Conservation (phyloP, 37 sponge, comb jelly and placozoan genomes). For the Oopsacas minuta region DNA sequence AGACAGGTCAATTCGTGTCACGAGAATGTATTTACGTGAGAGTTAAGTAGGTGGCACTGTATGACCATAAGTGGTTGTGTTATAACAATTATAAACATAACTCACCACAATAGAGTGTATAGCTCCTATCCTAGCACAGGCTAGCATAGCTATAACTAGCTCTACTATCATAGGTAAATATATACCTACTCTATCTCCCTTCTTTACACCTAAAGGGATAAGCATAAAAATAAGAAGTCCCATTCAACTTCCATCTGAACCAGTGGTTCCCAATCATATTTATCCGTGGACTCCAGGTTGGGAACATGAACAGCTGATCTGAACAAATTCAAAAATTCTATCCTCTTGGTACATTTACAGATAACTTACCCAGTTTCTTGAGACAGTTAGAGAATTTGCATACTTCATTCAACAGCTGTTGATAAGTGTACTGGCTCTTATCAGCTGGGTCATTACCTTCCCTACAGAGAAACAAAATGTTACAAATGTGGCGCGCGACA, state of each 20-base stretch:
- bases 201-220: constrained; percentile 46
- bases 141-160: constrained; percentile 67
- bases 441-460: constrained; percentile 35
- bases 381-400: constrained; percentile 24
- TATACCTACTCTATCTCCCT: constrained; percentile 82
- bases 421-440: neutral
- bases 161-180: constrained; percentile 80
- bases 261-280: too few species aligned
- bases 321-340: too few species aligned
- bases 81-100: neutral
- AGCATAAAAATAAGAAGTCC: too few species aligned
- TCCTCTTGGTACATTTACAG: too few species aligned
- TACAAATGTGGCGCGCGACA: constrained; percentile 33
- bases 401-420: constrained; percentile 17
- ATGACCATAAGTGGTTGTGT: too few species aligned
- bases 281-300: too few species aligned
- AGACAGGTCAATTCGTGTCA: too few species aligned
- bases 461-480: constrained; percentile 16
- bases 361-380: constrained; percentile 12
- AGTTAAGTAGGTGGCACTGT: neutral
- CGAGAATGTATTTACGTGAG: too few species aligned
- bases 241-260: too few species aligned
- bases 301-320: too few species aligned
- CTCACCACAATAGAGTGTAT: constrained; percentile 60
- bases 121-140: constrained; percentile 90